Percentiles rank a stretch among this genome's conserved stretches.
phyloP scores from a whole-genome alignment of 1,140 invertebrate genomes.

The Triops longicaudatus region DNA sequence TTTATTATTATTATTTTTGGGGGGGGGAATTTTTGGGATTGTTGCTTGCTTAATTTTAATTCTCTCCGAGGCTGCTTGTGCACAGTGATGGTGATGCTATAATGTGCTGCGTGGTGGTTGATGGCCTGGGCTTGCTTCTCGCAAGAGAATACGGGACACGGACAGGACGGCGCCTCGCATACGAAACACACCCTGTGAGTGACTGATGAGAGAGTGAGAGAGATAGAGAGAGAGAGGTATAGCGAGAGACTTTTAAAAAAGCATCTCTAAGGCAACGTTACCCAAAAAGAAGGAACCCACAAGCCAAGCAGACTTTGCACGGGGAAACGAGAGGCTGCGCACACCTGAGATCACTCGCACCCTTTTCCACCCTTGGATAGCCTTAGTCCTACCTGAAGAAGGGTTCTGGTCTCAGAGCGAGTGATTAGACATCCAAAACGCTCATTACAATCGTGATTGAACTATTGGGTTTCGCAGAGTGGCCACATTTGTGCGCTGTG shows the following conservation, averaged over 20 bases:
- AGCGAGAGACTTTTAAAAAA: background rate
- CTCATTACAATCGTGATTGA: background rate
- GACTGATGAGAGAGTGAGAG: constrained; percentile 12
- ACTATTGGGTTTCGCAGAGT: background rate
- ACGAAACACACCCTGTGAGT: constrained; percentile 14
- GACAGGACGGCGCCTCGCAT: constrained; percentile 9
- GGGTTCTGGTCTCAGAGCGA: background rate
- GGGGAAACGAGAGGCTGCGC: background rate
- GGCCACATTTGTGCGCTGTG: too few relatives aligned
- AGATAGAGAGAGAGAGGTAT: background rate
- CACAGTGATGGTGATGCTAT: background rate
- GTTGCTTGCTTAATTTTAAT: background rate
- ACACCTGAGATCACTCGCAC: constrained; percentile 8
- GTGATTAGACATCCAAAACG: background rate
- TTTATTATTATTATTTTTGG: too few relatives aligned
- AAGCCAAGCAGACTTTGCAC: background rate
- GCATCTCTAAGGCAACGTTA: too few relatives aligned
- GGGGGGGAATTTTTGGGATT: background rate
- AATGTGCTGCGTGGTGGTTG: constrained; percentile 14
- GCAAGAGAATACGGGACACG: background rate
- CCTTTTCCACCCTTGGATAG: background rate
- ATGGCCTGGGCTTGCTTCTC: background rate
- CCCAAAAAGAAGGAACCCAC: background rate
- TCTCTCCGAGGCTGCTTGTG: background rate
- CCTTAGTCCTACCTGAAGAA: background rate